A percentile compares a stretch with the other conserved stretches of the same genome.
Evolutionary conservation across 2,113 vertebrate species (phyloP).

Genomic region (Pteronura brasiliensis): DNA sequence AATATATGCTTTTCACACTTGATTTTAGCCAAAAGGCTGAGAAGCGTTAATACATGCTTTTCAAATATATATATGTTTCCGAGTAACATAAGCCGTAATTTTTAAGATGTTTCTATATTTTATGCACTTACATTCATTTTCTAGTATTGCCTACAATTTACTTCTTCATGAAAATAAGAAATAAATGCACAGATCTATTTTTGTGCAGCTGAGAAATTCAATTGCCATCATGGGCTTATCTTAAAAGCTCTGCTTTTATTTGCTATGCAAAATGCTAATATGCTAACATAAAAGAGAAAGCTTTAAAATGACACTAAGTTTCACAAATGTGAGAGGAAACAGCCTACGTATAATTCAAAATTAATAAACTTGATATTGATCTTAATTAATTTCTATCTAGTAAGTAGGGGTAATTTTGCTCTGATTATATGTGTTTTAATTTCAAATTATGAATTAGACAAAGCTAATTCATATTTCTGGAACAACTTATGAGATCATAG

Average conservation of each 20-base stretch:
- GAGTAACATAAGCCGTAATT: neutral
- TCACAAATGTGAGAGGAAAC: neutral
- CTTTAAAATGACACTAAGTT: neutral
- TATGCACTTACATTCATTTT: constrained; percentile 21
- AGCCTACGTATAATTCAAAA: neutral
- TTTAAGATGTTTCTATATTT: constrained; percentile 34
- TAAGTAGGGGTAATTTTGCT: neutral
- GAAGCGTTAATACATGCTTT: neutral
- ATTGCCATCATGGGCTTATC: neutral
- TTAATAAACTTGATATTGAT: neutral
- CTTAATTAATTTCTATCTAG: constrained; percentile 5
- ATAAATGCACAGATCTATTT: constrained; percentile 15
- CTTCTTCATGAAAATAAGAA: constrained; percentile 38
- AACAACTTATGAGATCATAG: neutral
- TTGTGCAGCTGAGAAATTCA: neutral
- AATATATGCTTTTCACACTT: neutral
- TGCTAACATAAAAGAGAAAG: neutral
- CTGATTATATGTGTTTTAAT: neutral
- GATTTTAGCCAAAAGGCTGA: too few species aligned
- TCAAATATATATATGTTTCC: neutral
- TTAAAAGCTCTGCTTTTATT: neutral
- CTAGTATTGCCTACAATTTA: neutral
- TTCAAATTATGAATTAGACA: constrained; percentile 10
- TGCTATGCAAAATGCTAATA: neutral
- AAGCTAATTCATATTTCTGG: neutral